Evolutionary conservation across 2,113 vertebrate species (phyloP).

Genomic region (Ciconia stormi): DNA sequence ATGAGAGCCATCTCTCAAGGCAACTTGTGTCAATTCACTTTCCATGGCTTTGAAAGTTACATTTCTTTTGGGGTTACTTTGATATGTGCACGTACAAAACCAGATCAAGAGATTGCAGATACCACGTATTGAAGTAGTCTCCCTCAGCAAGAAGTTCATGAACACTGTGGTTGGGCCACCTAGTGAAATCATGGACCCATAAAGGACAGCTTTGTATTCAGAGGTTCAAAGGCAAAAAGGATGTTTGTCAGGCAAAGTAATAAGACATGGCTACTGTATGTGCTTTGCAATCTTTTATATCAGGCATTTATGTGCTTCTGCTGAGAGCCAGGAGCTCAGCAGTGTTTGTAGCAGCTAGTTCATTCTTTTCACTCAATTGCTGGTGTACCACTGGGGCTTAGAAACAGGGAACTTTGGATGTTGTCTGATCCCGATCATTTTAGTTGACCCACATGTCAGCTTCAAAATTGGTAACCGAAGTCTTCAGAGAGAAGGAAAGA

Average conservation of each 20-base stretch:
- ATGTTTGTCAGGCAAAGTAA: neutral
- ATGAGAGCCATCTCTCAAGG: neutral
- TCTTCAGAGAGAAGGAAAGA: neutral
- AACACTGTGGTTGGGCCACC: neutral
- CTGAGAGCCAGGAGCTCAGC: neutral
- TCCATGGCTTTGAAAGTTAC: neutral
- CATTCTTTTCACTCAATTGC: neutral
- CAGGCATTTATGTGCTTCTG: neutral
- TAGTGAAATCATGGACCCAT: neutral
- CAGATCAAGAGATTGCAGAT: neutral
- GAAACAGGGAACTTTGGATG: neutral
- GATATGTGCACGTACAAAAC: neutral
- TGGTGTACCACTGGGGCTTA: neutral
- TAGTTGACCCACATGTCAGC: neutral
- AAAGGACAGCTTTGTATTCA: neutral
- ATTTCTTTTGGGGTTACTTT: neutral
- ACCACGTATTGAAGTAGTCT: neutral
- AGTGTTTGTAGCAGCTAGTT: neutral
- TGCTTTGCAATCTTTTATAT: neutral
- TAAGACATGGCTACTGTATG: neutral
- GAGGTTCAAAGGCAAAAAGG: neutral
- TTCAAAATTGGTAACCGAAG: neutral
- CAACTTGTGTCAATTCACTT: neutral
- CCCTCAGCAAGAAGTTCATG: neutral
- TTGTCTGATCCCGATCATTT: neutral